Percentiles rank a stretch among this genome's conserved stretches.
Evolutionary conservation across 2,888 invertebrate genomes (phyloP).

Genomic region (Anodontia alba): DNA sequence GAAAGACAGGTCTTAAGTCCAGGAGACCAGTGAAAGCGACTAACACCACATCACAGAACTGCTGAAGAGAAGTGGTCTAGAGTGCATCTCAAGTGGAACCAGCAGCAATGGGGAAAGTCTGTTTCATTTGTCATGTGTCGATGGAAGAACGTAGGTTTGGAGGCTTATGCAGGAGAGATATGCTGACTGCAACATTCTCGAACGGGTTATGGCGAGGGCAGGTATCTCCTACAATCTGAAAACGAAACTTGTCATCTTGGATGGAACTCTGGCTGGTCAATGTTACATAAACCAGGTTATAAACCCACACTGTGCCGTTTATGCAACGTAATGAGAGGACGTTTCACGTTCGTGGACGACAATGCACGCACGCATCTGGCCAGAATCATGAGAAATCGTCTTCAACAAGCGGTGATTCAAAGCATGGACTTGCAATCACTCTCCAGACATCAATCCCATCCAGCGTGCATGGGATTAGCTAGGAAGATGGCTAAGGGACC

Average conservation of each 20-base stretch:
- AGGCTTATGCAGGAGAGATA: slow-evolving; percentile 21
- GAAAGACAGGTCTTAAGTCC: neutral
- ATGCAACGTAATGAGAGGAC: neutral
- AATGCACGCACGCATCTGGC: slow-evolving; percentile 7
- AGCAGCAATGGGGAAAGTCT: slow-evolving; percentile 30
- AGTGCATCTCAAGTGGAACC: slow-evolving; percentile 8
- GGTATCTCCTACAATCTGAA: slow-evolving; percentile 9
- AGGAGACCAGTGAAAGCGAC: slow-evolving; percentile 17
- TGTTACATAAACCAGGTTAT: neutral
- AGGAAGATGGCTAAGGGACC: neutral
- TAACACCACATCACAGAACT: slow-evolving; percentile 15
- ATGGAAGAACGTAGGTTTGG: slow-evolving; percentile 32
- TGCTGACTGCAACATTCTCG: slow-evolving; percentile 25
- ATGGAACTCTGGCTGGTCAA: slow-evolving; percentile 16
- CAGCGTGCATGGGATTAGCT: neutral
- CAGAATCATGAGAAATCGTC: too few species aligned
- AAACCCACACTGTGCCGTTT: neutral
- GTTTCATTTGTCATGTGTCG: slow-evolving; percentile 23
- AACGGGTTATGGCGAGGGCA: slow-evolving; percentile 26
- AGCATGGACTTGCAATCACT: neutral
- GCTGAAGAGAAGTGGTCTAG: slow-evolving; percentile 22
- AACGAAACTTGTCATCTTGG: neutral
- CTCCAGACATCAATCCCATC: neutral
- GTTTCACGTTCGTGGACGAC: neutral
- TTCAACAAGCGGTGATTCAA: neutral